These are phyloP conservation scores for Thripadectes ignobilis DNA, from an alignment of 2,797 vertebrate genomes.

Conservation along the genomic window DNA sequence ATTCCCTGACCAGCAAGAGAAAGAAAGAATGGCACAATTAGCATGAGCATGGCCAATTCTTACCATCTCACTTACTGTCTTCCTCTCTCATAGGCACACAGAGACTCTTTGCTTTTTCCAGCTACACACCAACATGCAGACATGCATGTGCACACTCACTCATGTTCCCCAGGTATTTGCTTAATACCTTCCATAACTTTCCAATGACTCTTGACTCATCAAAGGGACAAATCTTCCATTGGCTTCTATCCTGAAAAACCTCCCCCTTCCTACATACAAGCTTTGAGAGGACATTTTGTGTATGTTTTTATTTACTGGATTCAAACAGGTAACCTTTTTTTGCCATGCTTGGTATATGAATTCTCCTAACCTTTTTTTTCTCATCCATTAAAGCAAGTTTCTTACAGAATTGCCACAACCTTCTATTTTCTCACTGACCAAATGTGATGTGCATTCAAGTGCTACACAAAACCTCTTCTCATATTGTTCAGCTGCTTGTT, in stretches of 20 bases:
- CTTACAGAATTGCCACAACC: not conserved
- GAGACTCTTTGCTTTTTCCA: not conserved
- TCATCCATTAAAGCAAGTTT: not conserved
- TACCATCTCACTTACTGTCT: not conserved
- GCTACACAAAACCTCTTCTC: not conserved
- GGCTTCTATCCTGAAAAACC: not conserved
- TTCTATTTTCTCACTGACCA: not conserved
- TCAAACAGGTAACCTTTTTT: not conserved
- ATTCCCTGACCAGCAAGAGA: not conserved
- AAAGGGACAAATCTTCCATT: not conserved
- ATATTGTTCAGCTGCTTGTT: not conserved
- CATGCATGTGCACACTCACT: accelerated
- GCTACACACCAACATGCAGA: not conserved
- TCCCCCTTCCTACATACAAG: accelerated
- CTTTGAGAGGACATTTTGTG: not conserved
- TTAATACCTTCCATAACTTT: not conserved
- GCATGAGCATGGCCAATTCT: not conserved
- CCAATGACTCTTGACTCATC: not conserved
- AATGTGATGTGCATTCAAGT: not conserved
- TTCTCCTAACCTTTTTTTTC: not conserved
- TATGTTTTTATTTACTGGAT: not conserved
- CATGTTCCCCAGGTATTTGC: not conserved
- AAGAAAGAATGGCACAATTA: not conserved
- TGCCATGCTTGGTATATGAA: not conserved
- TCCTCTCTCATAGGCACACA: not conserved